Percentiles rank a stretch among this genome's conserved stretches.
phyloP scores from a whole-genome alignment of 2,888 invertebrate genomes.

The Microdon myrmicae region DNA sequence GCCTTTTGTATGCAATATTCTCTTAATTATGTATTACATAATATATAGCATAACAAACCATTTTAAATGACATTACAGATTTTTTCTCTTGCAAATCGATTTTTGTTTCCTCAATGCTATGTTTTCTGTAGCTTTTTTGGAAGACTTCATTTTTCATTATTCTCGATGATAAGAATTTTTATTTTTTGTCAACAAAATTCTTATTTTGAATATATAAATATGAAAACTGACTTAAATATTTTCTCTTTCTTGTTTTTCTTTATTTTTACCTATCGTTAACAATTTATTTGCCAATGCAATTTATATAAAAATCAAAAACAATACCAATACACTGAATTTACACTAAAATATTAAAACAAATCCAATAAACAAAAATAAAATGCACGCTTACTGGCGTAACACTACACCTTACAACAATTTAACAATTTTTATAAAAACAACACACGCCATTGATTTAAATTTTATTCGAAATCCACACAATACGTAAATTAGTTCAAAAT shows the following conservation, averaged over 20 bases:
- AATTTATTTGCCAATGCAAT: conserved; percentile 45
- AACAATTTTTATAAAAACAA: conserved; percentile 18
- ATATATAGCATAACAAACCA: too few relatives aligned
- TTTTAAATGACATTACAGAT: too few relatives aligned
- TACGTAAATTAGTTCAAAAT: conserved; percentile 57
- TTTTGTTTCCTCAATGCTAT: too few relatives aligned
- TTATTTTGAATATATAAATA: conserved; percentile 13
- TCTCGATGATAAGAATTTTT: conserved; percentile 9
- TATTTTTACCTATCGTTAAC: conserved; percentile 31
- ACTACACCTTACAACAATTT: conserved; percentile 30
- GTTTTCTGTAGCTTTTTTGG: too few relatives aligned
- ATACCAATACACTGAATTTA: conserved; percentile 7
- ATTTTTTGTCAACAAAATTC: conserved; percentile 18
- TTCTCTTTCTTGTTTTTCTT: conserved; percentile 42
- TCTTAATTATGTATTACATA: not conserved
- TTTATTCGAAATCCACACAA: conserved; percentile 20
- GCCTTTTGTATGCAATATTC: not conserved
- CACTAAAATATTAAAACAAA: conserved; percentile 11
- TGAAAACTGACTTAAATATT: conserved; percentile 39
- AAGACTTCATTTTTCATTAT: conserved; percentile 2
- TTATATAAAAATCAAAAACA: conserved; percentile 28
- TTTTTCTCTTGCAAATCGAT: too few relatives aligned
- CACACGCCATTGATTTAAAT: conserved; percentile 9
- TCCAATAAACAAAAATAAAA: conserved; percentile 18
- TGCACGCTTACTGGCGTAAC: conserved; percentile 50